A percentile compares a stretch with the other conserved stretches of the same genome.
Evolutionary conservation across 2,888 invertebrate species (phyloP).

Genomic region (Drosophila rubida): DNA sequence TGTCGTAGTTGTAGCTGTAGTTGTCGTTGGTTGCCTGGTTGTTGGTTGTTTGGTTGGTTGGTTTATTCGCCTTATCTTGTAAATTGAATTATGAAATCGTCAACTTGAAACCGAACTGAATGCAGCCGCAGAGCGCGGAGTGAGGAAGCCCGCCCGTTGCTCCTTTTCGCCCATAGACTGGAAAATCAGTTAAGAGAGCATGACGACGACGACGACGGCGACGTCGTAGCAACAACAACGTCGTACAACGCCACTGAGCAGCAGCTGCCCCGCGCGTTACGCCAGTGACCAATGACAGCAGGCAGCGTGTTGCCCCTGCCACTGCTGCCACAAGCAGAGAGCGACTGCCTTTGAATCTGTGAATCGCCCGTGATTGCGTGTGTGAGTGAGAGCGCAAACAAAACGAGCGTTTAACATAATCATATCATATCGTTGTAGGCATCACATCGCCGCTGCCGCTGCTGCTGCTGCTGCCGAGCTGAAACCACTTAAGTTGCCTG

Average conservation of each 20-base stretch:
- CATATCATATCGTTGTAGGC: constrained; percentile 79
- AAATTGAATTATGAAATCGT: constrained; percentile 84
- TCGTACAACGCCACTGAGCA: constrained; percentile 17
- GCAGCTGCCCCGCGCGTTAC: constrained; percentile 64
- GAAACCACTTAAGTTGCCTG: constrained; percentile 79
- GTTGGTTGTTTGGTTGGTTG: constrained; percentile 40
- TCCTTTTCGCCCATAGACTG: constrained; percentile 77
- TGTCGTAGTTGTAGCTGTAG: constrained; percentile 30
- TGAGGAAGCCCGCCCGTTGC: constrained; percentile 52
- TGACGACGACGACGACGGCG: constrained; percentile 78
- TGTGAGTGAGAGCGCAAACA: constrained; percentile 65
- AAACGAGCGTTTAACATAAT: constrained; percentile 82
- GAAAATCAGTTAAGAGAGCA: constrained; percentile 78
- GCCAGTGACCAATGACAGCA: constrained; percentile 75
- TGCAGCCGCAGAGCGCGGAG: constrained; percentile 46
- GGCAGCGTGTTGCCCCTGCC: constrained; percentile 44
- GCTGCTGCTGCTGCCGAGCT: constrained; percentile 51
- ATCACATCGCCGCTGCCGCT: constrained; percentile 67
- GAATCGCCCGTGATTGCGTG: constrained; percentile 11
- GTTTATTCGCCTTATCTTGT: constrained; percentile 78
- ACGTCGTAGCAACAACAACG: constrained; percentile 29
- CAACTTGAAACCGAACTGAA: constrained; percentile 81
- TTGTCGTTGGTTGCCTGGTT: constrained; percentile 41
- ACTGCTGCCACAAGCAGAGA: constrained; percentile 9
- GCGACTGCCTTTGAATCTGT: constrained; percentile 24